Evolutionary conservation across 2,797 vertebrate genomes (phyloP), one percentile per base, ranked within the genome.

Genomic region (Brotula barbata): DNA sequence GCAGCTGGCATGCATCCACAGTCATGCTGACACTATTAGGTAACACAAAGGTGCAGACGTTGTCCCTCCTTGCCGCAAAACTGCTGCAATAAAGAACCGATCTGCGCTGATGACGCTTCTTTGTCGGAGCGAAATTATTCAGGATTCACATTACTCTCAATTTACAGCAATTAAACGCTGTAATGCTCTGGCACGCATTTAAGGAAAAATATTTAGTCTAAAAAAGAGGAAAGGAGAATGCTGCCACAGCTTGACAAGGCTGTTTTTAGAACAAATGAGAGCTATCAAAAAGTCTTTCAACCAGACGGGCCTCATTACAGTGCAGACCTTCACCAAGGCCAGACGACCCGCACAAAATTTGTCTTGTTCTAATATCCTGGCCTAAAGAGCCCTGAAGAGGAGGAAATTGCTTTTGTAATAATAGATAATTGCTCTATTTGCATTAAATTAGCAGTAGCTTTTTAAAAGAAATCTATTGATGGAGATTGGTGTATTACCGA

Each of bases 191-290:
- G 15, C 48, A 52, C 74, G 51, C n/a, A 51, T 73, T 59, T 41
- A 61, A 49, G n/a, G 42, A 37, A 28, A 45, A 14, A 16, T 14
- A 43, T 58, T 48, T 14, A 31, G 28, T 10, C 40, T 9, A 16
- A 59, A 60, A n/a, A n/a, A n/a, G n/a, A n/a, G n/a, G 54, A 67
- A 54, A 77, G 62, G 16, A 50, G 59, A 59, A 70, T 55, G 41
- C 2, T 21, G 41, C 15, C 7, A 6, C 25, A 33, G 31, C 9
- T 33, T 9, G 5, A 0, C 7, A n/a, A 14, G 36, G 37, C 39
- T 49, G 31, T n/a, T 9, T 20, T 53, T 39, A 58, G 34, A 65
- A 42, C 40, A 53, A 57, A 59, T 62, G 68, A 43, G 41, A 58
- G 22, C 52, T 13, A 2, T 64, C 22, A 2, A 34, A 47, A 19